These are phyloP conservation scores for Pygocentrus nattereri DNA, from an alignment of 2,797 vertebrate genomes.

Conservation along the genomic window DNA sequence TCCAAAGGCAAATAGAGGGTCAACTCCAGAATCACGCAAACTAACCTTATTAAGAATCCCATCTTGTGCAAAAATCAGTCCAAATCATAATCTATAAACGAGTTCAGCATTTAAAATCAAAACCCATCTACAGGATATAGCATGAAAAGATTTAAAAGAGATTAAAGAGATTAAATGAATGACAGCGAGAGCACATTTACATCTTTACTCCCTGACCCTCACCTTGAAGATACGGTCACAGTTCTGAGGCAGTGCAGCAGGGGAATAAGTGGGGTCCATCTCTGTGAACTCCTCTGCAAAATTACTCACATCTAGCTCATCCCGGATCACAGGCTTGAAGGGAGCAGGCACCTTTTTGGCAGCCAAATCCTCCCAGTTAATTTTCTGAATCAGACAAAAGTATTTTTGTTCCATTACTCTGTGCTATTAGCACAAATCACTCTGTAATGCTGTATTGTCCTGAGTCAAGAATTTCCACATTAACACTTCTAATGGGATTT, in stretches of 20 bases:
- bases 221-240: conserved; percentile 98
- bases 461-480: neutral
- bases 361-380: conserved; percentile 96
- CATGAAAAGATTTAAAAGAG: neutral
- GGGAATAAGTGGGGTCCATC: conserved; percentile 98
- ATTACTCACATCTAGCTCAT: conserved; percentile 98
- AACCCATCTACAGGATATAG: conserved; percentile 15
- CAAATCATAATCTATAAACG: neutral
- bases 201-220: conserved; percentile 47
- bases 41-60: conserved; percentile 39
- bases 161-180: neutral
- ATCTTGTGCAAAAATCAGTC: conserved; percentile 10
- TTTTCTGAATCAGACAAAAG: conserved; percentile 81
- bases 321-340: conserved; percentile 95
- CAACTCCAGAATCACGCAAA: conserved; percentile 50
- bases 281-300: conserved; percentile 99
- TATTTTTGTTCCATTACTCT: neutral
- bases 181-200: neutral
- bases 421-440: neutral
- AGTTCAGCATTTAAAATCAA: neutral
- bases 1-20: conserved; percentile 53
- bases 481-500: conserved; percentile 13
- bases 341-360: conserved; percentile 93
- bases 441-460: neutral
- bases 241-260: conserved; percentile 94